Base-by-base conservation (phyloP, 2,113 vertebrate species). In the Sander vitreus region DNA sequence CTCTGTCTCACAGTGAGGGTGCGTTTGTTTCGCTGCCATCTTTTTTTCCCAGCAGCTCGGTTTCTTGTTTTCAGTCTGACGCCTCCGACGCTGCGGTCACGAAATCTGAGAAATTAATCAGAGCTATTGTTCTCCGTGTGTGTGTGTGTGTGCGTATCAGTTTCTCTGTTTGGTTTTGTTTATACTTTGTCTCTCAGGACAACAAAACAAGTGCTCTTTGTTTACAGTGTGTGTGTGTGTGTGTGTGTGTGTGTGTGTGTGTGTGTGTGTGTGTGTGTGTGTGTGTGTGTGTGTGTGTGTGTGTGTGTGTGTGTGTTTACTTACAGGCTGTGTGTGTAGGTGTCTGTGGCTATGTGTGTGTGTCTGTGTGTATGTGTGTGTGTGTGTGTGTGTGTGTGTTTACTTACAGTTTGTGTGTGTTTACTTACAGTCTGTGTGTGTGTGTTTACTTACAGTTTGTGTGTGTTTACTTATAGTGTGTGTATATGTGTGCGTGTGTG, bases 91-190 rank as follows among this genome's bases (percentile, higher is more conserved):
- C 80, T 77, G 15, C 83, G 67, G 70, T 84, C 80, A 77, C 9
- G 82, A 85, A 90, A 90, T 89, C 82, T 81, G 84, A 85, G 85
- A 90, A 90, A 88, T 84, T 89, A 91, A 91, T 91, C 87, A 91
- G 60, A 81, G 85, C 86, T 54, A 86, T 90, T 88, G 86, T 90
- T 90, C 82, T 84, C 1, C 13, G 64, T 36, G 23, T 63, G 78
- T 57, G 84, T 85, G 58, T 65, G 77, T 65, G 27, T 79, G 64
- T 71, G 30, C 21, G 18, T 75, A 76, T 90, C 88, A 59, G 73
- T 67, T 85, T 82, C 64, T 76, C 77, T 67, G 45, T 88, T 88
- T 90, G 84, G 55, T 70, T 88, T 86, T 90, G 86, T 88, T 90
- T 80, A 84, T 84, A 78, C 73, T 83, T 65, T 75, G 77, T 82